A percentile compares a stretch with the other conserved stretches of the same genome.
Evolutionary conservation across 2,888 invertebrate genomes (phyloP).

Genomic region (Cryptocephalus primarius): DNA sequence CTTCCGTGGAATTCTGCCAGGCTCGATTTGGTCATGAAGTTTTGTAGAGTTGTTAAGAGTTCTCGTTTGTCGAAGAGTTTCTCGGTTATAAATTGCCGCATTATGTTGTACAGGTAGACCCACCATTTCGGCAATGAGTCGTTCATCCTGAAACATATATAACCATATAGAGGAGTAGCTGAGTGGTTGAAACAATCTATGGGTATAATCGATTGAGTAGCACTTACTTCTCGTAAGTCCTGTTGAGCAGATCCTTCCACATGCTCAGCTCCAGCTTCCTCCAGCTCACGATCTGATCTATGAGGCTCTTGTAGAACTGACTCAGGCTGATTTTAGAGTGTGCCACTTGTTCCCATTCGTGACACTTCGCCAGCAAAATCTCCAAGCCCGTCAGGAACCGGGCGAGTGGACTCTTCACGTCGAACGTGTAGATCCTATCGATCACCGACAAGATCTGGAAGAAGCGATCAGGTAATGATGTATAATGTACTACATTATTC

Average conservation of each 20-base stretch:
- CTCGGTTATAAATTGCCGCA: conserved; percentile 48
- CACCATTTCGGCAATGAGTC: conserved; percentile 74
- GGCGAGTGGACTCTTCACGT: conserved; percentile 72
- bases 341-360: conserved; percentile 90
- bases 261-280: conserved; percentile 77
- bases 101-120: conserved; percentile 73
- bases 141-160: conserved; percentile 42
- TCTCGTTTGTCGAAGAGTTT: conserved; percentile 29
- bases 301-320: conserved; percentile 59
- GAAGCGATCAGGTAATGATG: conserved; percentile 1
- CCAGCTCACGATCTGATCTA: conserved; percentile 80
- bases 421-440: conserved; percentile 54
- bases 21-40: conserved; percentile 73
- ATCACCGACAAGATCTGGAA: conserved; percentile 53
- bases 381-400: conserved; percentile 87
- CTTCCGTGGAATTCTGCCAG: conserved; percentile 76
- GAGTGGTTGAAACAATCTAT: no score
- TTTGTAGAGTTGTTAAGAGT: conserved; percentile 53
- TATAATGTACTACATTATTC: background rate
- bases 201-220: no score
- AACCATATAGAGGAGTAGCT: no score
- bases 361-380: conserved; percentile 68
- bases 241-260: conserved; percentile 77
- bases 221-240: conserved; percentile 48
- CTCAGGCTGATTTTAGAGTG: conserved; percentile 76